Conservation (phyloP, 2,888 invertebrate genomes). For the Dynastes maya region DNA sequence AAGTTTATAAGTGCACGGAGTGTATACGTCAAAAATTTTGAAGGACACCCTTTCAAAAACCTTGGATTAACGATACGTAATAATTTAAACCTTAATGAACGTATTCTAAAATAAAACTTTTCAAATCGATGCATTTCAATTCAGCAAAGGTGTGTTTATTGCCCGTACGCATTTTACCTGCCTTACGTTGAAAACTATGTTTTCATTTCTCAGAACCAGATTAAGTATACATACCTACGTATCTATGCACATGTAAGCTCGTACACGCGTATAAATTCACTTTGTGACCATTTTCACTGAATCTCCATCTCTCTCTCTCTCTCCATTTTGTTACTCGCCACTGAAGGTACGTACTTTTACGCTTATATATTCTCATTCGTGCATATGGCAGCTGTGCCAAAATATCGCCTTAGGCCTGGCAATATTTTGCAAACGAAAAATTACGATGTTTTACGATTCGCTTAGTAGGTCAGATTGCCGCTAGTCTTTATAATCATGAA, state of each 20-base stretch:
- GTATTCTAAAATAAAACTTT: slow-evolving; percentile 2
- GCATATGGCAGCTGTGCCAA: slow-evolving; percentile 51
- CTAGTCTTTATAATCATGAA: slow-evolving; percentile 55
- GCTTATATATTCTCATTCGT: background rate
- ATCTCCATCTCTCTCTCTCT: background rate
- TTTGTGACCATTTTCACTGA: slow-evolving; percentile 36
- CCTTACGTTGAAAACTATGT: slow-evolving; percentile 14
- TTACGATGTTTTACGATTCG: slow-evolving; percentile 54
- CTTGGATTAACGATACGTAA: background rate
- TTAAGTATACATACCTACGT: slow-evolving; percentile 8
- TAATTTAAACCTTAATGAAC: slow-evolving; percentile 13
- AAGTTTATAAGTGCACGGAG: background rate
- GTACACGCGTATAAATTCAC: slow-evolving; percentile 20
- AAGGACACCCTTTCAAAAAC: slow-evolving; percentile 28
- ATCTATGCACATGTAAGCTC: slow-evolving; percentile 2
- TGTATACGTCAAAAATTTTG: slow-evolving; percentile 1
- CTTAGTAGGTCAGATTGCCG: slow-evolving; percentile 59
- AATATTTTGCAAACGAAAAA: slow-evolving; percentile 56
- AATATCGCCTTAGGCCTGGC: slow-evolving; percentile 47
- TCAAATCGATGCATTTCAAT: slow-evolving; percentile 13
- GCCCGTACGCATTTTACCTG: slow-evolving; percentile 1
- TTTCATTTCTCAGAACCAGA: slow-evolving; percentile 17
- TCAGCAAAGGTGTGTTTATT: slow-evolving; percentile 35
- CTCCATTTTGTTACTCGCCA: slow-evolving; percentile 1
- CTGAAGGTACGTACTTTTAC: slow-evolving; percentile 8